Conservation (phyloP, 2,113 vertebrate genomes). For the Pterocles orientalis region DNA sequence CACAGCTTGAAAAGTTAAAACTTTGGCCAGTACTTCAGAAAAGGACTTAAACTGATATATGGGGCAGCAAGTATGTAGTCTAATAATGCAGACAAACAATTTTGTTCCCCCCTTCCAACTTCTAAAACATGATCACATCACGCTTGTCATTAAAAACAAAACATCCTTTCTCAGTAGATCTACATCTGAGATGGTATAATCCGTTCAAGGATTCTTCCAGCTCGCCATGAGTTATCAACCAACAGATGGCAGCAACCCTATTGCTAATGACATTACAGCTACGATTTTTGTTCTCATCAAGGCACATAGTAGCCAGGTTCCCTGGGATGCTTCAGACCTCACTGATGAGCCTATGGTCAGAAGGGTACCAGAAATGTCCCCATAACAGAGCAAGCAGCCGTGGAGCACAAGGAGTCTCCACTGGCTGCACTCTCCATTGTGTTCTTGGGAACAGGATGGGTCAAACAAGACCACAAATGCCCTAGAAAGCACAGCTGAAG, state of each 20-base stretch:
- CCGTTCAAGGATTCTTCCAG: conserved; percentile 21
- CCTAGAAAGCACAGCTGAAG: not conserved
- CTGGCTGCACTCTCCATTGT: not conserved
- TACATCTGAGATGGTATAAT: not conserved
- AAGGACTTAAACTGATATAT: not conserved
- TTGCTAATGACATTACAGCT: conserved; percentile 33
- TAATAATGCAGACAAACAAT: not conserved
- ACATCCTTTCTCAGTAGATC: not conserved
- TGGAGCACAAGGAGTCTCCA: not conserved
- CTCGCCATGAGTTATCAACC: conserved; percentile 44
- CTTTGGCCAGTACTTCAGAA: not conserved
- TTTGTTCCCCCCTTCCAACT: accelerated
- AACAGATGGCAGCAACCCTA: conserved; percentile 74
- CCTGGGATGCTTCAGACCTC: not conserved
- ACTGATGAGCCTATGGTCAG: not conserved
- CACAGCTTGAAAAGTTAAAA: not conserved
- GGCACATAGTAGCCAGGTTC: not conserved
- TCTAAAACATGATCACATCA: not conserved
- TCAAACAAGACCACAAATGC: not conserved
- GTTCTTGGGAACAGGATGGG: not conserved
- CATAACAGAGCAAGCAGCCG: not conserved
- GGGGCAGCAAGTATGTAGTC: not conserved
- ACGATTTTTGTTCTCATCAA: not conserved
- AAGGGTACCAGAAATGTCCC: not conserved
- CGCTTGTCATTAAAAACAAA: not conserved